Base-by-base conservation (phyloP, 2,888 invertebrate genomes). In the Clitarchus hookeri region DNA sequence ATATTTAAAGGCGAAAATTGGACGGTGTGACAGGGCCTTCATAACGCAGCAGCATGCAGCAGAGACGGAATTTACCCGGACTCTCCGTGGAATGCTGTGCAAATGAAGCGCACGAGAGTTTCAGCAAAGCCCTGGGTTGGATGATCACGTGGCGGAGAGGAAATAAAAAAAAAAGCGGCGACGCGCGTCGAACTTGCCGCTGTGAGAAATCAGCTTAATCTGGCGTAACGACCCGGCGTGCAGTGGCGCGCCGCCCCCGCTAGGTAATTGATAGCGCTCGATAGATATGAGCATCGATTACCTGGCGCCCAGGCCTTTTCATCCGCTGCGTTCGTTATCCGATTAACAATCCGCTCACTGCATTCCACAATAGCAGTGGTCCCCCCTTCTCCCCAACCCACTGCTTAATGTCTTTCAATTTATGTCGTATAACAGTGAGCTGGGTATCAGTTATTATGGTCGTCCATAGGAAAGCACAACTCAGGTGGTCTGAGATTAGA, bases 181-280 rank as follows among this genome's bases (percentile, higher is more conserved):
- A 16, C 23, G 23, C 11, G 23, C 65, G n/a, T 4, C 6, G n/a
- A 65, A 65, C 65, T 65, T 16, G 19, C n/a, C n/a, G 65, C 65
- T 65, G n/a, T 65, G 65, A 65, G 65, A 65, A 65, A 65, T 65
- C 65, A 65, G 65, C 65, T 65, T 65, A 65, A 65, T 65, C 65
- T 65, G 65, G 65, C 23, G 65, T 65, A 65, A 23, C 65, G 65
- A 65, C 3, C 65, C n/a, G 16, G 23, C 23, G 8, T 23, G 23
- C 65, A 36, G 36, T 36, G 36, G 36, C 6, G 36, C 6, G 23
- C 12, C n/a, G 8, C 19, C 65, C 16, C n/a, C 16, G 65, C 8
- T n/a, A n/a, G n/a, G 65, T 65, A 65, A 65, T 65, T n/a, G 65
- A 65, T 65, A 65, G n/a, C 65, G 65, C n/a, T 65, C 65, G 16